Conservation (phyloP, 2,113 vertebrate genomes). For the Brachyhypopomus gauderio region DNA sequence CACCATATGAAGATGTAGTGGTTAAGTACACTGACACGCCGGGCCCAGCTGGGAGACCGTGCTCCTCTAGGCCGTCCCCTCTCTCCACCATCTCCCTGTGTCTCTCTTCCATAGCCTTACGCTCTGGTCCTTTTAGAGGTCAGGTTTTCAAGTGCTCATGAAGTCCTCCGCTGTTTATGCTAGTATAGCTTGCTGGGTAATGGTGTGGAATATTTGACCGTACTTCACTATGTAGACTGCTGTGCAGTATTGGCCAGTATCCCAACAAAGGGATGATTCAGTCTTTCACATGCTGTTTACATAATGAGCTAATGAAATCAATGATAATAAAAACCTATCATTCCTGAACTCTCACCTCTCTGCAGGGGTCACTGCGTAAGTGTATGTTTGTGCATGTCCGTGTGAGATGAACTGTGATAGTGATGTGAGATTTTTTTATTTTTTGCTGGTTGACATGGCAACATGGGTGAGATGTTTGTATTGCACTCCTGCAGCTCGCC, state of each 20-base stretch:
- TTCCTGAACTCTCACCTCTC: too few relatives aligned
- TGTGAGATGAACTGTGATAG: background rate
- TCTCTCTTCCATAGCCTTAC: background rate
- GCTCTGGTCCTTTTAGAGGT: background rate
- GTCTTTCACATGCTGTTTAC: too few relatives aligned
- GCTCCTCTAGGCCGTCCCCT: background rate
- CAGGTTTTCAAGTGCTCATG: background rate
- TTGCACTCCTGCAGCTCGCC: slow-evolving; percentile 21
- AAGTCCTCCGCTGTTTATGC: background rate
- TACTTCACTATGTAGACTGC: too few relatives aligned
- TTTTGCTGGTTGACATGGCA: slow-evolving; percentile 15
- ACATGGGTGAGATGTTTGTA: slow-evolving; percentile 3
- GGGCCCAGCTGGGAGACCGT: background rate
- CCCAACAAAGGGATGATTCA: too few relatives aligned
- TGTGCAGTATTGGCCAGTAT: too few relatives aligned
- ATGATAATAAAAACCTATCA: too few relatives aligned
- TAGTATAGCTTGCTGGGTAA: too few relatives aligned
- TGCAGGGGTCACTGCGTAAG: background rate
- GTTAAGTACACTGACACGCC: slow-evolving; percentile 9
- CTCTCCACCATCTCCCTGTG: background rate
- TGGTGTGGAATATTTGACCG: too few relatives aligned
- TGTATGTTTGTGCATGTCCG: background rate
- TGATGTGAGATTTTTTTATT: background rate
- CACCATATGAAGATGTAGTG: background rate
- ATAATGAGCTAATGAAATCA: too few relatives aligned